Base-by-base conservation (phyloP, 1,140 invertebrate species). In the Bombus picipes region DNA sequence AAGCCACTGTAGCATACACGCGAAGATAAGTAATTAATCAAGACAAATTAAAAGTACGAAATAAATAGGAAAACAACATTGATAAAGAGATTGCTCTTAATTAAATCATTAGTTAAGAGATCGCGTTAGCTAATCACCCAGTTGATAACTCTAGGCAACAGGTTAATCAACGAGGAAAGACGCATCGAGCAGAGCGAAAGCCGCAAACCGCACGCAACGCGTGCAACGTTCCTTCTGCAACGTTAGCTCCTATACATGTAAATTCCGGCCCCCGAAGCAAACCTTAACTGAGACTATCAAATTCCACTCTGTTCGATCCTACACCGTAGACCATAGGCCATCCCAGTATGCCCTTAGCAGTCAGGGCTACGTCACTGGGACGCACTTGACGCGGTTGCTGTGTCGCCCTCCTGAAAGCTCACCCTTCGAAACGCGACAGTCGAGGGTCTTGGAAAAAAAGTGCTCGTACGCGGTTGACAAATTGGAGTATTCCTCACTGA, bases 401-500 rank as follows among this genome's bases (percentile, higher is more conserved):
- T 37, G 88, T 66, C 65, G 82, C 74, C 72, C 87, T 88, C 82
- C 73, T 34, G 62, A 65, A 72, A 78, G 78, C 41, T 70, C 74
- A 88, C 85, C 82, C 86, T 81, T 83, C 86, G 78, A 71, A 86
- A 57, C 71, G n/a, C 78, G 86, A 88, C 88, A 79, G 80, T 71
- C 65, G 41, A 83, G 82, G 88, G 80, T 89, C 88, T 90, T 65
- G 76, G 82, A 92, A 92, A 90, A 41, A 91, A 88, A 87, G 90
- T 86, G 87, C 90, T 92, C 87, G 74, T 85, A 83, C 89, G 90
- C 88, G 88, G 91, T 89, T 92, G 92, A 92, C 89, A 92, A 92
- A 92, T 92, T 92, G 92, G 89, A 92, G 90, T 91, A 92, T 92
- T 92, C 86, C 89, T 87, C 82, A 87, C 83, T 89, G 74, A 85